Conservation (phyloP, 2,113 vertebrate genomes). For the Nicator chloris region DNA sequence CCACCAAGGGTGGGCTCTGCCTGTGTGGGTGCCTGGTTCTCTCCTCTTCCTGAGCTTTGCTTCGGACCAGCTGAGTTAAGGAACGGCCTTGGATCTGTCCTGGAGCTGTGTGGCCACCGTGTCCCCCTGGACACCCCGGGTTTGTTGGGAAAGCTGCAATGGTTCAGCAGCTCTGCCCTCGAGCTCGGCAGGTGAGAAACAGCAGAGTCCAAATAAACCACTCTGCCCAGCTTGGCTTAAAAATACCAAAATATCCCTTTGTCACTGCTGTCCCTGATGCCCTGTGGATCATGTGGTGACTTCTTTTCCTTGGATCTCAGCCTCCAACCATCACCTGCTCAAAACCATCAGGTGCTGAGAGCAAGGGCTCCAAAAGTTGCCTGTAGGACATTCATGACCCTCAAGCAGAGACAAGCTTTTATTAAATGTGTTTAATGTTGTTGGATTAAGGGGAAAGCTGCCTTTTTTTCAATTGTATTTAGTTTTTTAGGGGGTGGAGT, state of each 20-base stretch:
- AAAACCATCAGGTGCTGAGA: not conserved
- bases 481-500: not conserved
- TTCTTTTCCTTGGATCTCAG: not conserved
- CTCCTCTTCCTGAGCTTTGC: not conserved
- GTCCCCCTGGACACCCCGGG: accelerated
- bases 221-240: not conserved
- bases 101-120: not conserved
- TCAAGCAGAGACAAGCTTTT: not conserved
- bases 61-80: not conserved
- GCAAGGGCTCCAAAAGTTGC: not conserved
- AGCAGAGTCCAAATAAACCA: accelerated
- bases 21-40: no score
- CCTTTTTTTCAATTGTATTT: not conserved
- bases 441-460: no score
- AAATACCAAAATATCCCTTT: not conserved
- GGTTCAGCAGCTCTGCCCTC: not conserved
- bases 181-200: not conserved
- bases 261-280: no score
- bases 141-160: not conserved
- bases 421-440: not conserved
- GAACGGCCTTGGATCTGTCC: not conserved
- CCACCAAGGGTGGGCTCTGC: not conserved
- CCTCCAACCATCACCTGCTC: not conserved
- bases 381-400: not conserved
- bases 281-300: accelerated